phyloP scores from a whole-genome alignment of 37 sponge, comb jelly and placozoan species.

The Diacarnus erythraeanus region DNA sequence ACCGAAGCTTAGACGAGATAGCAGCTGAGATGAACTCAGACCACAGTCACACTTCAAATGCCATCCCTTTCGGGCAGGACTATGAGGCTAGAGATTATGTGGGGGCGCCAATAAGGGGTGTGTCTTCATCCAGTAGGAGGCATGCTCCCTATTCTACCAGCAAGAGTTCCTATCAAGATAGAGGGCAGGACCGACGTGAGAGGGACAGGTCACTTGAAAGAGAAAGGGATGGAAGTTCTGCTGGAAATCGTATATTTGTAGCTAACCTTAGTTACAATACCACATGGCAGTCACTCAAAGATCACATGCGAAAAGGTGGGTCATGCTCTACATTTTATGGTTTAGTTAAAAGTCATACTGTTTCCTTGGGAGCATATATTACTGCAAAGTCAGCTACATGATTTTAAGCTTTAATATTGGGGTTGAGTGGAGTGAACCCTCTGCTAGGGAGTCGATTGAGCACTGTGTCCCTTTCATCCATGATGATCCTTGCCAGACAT shows the following conservation, averaged over 20 bases:
- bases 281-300: slow-evolving; percentile 63
- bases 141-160: slow-evolving; percentile 2
- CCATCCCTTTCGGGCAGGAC: slow-evolving; percentile 3
- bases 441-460: too few species aligned
- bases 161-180: neutral
- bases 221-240: neutral
- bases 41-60: neutral
- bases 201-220: neutral
- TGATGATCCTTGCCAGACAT: too few species aligned
- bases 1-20: slow-evolving; percentile 40
- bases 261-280: slow-evolving; percentile 48
- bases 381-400: too few species aligned
- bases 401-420: too few species aligned
- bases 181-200: neutral
- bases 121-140: neutral
- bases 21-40: slow-evolving; percentile 33
- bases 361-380: too few species aligned
- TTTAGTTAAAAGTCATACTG: neutral
- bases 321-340: neutral
- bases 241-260: slow-evolving; percentile 19
- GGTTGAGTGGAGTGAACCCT: too few species aligned
- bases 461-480: too few species aligned
- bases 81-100: slow-evolving; percentile 15
- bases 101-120: neutral
- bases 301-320: slow-evolving; percentile 56